These are phyloP conservation scores for Halocynthia aurantium DNA, from an alignment of 23 tunicate genomes.

Conservation along the genomic window DNA sequence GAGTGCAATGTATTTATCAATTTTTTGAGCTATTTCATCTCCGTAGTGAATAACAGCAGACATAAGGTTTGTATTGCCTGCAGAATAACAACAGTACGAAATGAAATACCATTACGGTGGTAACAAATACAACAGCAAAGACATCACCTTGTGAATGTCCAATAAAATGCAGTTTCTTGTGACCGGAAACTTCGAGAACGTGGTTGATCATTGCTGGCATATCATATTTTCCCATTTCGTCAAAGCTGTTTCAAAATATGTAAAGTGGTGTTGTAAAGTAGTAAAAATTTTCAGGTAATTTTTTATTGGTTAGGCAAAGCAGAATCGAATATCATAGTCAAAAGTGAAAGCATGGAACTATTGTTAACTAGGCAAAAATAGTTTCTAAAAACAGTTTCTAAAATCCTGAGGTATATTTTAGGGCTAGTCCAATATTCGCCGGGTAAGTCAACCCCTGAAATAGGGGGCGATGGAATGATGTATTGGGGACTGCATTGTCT, in stretches of 20 bases:
- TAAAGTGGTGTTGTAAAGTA: neutral
- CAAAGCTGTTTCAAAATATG: slow-evolving; percentile 32
- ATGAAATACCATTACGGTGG: neutral
- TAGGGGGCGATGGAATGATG: too few relatives aligned
- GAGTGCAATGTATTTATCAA: slow-evolving; percentile 59
- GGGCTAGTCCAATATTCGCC: too few relatives aligned
- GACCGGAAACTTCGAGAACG: slow-evolving; percentile 40
- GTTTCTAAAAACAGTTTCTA: too few relatives aligned
- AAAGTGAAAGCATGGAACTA: too few relatives aligned
- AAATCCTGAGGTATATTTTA: too few relatives aligned
- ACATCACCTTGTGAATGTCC: slow-evolving; percentile 76
- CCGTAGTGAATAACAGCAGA: slow-evolving; percentile 44
- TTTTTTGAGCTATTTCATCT: slow-evolving; percentile 20
- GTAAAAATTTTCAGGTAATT: neutral
- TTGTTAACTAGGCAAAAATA: too few relatives aligned
- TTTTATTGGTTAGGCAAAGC: neutral
- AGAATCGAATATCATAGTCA: too few relatives aligned
- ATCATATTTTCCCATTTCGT: slow-evolving; percentile 91
- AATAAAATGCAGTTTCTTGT: slow-evolving; percentile 44
- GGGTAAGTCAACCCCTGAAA: too few relatives aligned
- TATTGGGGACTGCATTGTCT: too few relatives aligned
- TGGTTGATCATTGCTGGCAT: slow-evolving; percentile 82
- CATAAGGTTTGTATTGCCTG: slow-evolving; percentile 38
- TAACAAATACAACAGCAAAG: neutral
- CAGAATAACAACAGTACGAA: neutral